phyloP scores from a whole-genome alignment of 2,113 vertebrate species.

The Ctenomys sociabilis region DNA sequence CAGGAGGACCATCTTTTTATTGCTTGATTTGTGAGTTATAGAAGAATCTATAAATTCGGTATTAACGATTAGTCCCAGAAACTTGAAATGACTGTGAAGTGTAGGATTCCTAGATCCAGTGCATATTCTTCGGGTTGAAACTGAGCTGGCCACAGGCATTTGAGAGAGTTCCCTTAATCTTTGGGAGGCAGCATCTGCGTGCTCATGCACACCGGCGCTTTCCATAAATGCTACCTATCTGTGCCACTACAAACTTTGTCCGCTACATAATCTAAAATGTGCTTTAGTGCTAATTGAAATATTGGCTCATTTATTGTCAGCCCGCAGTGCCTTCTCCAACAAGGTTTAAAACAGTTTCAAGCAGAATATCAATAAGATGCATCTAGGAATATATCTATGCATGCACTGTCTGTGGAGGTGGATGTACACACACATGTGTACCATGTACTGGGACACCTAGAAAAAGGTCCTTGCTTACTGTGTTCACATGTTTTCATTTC shows the following conservation, averaged over 20 bases:
- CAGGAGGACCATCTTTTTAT: not conserved
- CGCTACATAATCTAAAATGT: not conserved
- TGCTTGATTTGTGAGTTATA: not conserved
- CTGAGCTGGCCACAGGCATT: not conserved
- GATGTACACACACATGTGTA: not conserved
- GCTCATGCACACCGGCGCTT: not conserved
- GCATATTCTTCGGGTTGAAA: not conserved
- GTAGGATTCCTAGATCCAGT: not conserved
- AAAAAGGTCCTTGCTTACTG: not conserved
- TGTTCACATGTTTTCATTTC: not conserved
- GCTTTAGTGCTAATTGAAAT: conserved; percentile 37
- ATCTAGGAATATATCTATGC: not conserved
- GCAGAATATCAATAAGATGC: not conserved
- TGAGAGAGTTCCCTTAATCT: not conserved
- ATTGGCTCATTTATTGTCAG: not conserved
- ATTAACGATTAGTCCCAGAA: conserved; percentile 48
- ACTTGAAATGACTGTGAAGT: not conserved
- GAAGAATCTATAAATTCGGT: not conserved
- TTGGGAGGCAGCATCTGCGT: not conserved
- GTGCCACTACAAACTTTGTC: not conserved
- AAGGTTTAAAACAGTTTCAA: conserved; percentile 5
- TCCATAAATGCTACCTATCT: not conserved
- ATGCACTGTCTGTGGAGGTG: not conserved
- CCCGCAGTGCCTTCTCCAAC: not conserved
- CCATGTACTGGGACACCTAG: not conserved